A percentile compares a stretch with the other conserved stretches of the same genome.
Evolutionary conservation across 2,888 invertebrate species (phyloP).

Genomic region (Apodemia duryi): DNA sequence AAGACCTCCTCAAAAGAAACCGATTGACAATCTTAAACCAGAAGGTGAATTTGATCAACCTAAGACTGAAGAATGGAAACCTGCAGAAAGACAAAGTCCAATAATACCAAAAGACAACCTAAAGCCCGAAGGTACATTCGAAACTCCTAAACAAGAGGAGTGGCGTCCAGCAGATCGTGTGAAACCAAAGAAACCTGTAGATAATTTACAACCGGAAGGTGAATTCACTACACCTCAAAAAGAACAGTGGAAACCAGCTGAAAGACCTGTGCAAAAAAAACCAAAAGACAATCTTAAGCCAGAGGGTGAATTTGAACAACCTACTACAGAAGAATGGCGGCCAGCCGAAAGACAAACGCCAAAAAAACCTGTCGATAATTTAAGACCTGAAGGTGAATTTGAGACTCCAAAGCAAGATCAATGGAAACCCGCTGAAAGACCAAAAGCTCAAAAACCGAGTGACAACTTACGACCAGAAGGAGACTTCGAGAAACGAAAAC

Average conservation of each 20-base stretch:
- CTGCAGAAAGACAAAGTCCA: conserved; percentile 60
- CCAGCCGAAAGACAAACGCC: conserved; percentile 74
- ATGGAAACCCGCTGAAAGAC: conserved; percentile 49
- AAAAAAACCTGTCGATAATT: conserved; percentile 74
- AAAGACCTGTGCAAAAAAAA: conserved; percentile 68
- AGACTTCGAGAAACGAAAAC: conserved; percentile 65
- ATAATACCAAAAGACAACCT: conserved; percentile 72
- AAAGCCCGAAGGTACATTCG: conserved; percentile 75
- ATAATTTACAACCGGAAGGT: conserved; percentile 74
- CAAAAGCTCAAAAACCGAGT: conserved; percentile 52
- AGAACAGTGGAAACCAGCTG: conserved; percentile 69
- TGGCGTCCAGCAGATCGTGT: conserved; percentile 67
- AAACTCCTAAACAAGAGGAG: conserved; percentile 55
- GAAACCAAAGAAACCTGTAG: conserved; percentile 52
- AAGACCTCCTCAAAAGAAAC: conserved; percentile 42
- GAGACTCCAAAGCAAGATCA: conserved; percentile 48
- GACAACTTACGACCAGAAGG: conserved; percentile 74
- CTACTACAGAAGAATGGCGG: conserved; percentile 52
- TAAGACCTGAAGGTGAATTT: conserved; percentile 70
- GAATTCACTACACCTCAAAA: conserved; percentile 57
- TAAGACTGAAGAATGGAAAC: conserved; percentile 49
- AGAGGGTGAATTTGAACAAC: conserved; percentile 76
- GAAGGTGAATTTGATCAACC: conserved; percentile 73
- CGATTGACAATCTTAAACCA: conserved; percentile 67
- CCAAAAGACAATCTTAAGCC: conserved; percentile 79